Evolutionary conservation across 2,888 invertebrate species (phyloP), one percentile per base, ranked within the genome.

Genomic region (Drosophila cognata): DNA sequence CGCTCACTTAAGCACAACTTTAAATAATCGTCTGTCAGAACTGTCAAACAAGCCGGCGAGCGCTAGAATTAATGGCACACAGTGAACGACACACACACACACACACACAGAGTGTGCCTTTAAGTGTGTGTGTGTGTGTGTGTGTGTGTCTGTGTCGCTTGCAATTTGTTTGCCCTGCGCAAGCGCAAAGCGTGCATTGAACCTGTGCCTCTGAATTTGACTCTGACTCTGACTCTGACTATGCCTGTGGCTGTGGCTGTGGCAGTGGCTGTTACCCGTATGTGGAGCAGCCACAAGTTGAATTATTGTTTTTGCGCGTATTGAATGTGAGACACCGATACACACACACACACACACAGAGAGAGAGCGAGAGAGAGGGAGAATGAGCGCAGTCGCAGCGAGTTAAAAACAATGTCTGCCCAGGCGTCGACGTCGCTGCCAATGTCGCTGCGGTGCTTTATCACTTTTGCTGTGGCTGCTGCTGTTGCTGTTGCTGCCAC

Each of bases 1-100:
- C 46, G 77, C 62, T 74, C 77, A 81, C 86, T 91, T 90, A 89
- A 92, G 91, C 92, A 91, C 92, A 92, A 92, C 92, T 93, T 92
- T 93, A 93, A 93, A 93, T 93, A 93, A 93, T 93, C 92, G 93
- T 93, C 93, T 93, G 93, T 93, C 93, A 93, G 93, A 93, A 93
- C 93, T 93, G 93, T 93, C 93, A 93, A 93, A 93, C 92, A 93
- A 93, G 92, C 92, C 92, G 93, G 92, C 92, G 84, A 91, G 84
- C 91, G 92, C 91, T 92, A 92, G 92, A 93, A 93, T 93, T 93
- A 93, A 93, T 93, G 93, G 92, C 82, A 69, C 84, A 69, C 72
- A 73, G 53, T 52, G 38, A 66, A 71, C 69, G 77, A 73, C 67
- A 36, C n/a, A 38, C 36, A 36, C 36, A 56, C 35, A 55, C 36